Percentiles rank a stretch among this genome's conserved stretches.
These are phyloP conservation scores for Morpho helenor DNA, from an alignment of 2,888 invertebrate species.

Conservation along the genomic window DNA sequence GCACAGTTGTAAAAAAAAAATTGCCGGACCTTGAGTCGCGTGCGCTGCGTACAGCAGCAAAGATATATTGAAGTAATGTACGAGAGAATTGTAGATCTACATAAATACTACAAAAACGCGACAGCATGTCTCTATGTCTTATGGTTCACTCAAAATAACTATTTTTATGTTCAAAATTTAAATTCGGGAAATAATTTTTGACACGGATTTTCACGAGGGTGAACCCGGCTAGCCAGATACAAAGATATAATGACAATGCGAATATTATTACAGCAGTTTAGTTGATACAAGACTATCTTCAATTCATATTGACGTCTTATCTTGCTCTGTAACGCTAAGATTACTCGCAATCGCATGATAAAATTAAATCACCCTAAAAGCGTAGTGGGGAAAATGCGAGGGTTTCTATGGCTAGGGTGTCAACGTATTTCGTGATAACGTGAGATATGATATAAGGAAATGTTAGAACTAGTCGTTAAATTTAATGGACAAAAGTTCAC, in stretches of 20 bases:
- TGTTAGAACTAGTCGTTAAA: background rate
- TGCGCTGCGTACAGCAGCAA: too few species aligned
- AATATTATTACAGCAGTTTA: background rate
- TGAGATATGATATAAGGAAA: constrained; percentile 4
- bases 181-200: too few species aligned
- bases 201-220: too few species aligned
- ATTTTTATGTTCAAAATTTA: too few species aligned
- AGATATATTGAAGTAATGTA: too few species aligned
- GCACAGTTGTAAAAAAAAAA: too few species aligned
- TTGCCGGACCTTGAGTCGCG: too few species aligned
- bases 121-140: too few species aligned
- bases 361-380: constrained; percentile 34
- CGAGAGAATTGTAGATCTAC: too few species aligned
- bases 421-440: constrained; percentile 4
- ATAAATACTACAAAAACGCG: too few species aligned
- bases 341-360: constrained; percentile 28
- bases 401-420: constrained; percentile 14
- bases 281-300: background rate
- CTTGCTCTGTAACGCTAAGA: constrained; percentile 12
- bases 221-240: too few species aligned
- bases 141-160: too few species aligned
- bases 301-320: constrained; percentile 11
- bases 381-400: constrained; percentile 35
- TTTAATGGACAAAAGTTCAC: background rate
- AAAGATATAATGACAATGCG: background rate